Evolutionary conservation across 1,140 invertebrate genomes (phyloP), one percentile per base, ranked within the genome.

Genomic region (Lerema accius): DNA sequence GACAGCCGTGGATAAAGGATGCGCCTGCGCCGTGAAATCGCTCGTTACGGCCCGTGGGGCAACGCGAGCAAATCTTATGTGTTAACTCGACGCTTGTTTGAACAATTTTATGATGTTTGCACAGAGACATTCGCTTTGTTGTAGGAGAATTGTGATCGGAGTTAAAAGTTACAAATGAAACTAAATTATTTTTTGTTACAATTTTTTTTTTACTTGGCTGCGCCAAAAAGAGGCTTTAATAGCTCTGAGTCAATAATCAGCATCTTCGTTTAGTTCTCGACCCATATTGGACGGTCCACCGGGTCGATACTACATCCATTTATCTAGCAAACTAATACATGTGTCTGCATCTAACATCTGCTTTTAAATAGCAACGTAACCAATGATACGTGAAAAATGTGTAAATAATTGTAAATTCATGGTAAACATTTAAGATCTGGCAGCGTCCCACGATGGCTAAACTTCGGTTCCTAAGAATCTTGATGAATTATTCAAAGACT

Each of bases 1-100:
- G 71, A 82, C 74, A 78, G 75, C 80, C 79, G 80, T 86, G 78
- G 73, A 82, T 83, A 86, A 86, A 88, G 82, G 85, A 88, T 84
- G 85, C 80, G 80, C 81, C 49, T 26, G 76, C 65, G 71, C 80
- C 75, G 81, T 84, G 78, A 83, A 85, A 87, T 83, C 80, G 67
- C 67, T 78, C 71, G 72, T 85, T 79, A 79, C 69, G 65, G 59
- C 69, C 37, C 53, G 66, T 76, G 68, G 69, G 49, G 59, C 59
- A 73, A 76, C 59, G 56, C 56, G 19, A 32, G 42, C 55, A 15
- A 58, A 58, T 46, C 55, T 58, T 58, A 58, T 58, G 42, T 46
- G 26, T 43, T 28, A 43, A 56, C 55, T 58, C 42, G 55, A 43
- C 32, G 43, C 5, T 32, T 58, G 42, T 19, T 58, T 58, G 26